Evolutionary conservation across 2,113 vertebrate species (phyloP), one percentile per base, ranked within the genome.

Genomic region (Atractosteus spatula): DNA sequence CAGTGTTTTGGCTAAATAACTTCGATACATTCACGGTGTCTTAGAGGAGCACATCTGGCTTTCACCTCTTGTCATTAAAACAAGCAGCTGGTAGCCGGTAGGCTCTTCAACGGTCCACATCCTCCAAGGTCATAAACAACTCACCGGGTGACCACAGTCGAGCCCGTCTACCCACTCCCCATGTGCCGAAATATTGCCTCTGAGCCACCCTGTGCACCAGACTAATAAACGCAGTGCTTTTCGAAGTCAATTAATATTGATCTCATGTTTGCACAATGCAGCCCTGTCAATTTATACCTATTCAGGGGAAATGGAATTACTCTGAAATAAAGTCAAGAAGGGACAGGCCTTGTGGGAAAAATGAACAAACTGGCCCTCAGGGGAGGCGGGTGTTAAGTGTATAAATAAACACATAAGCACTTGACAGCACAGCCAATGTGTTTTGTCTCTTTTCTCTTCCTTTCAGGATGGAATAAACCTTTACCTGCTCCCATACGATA

Each of bases 201-300:
- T 44, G 4, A 66, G 64, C 43, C 44, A 4, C n/a, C 41, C 47
- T 51, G 47, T 5, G 13, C 64, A 16, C 45, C 64, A 42, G 64
- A 41, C n/a, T 47, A 66, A 66, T 66, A 66, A 44, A 66, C n/a
- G 13, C 64, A 45, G 42, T 47, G 13, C 4, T 7, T 41, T 41
- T 16, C 62, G 13, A 66, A 66, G 42, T 45, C 64, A 45, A 66
- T 66, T 66, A 45, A 66, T 66, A 66, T 66, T 16, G 64, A 66
- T 66, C 64, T 12, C n/a, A 42, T 42, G 14, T 47, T 66, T 65
- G 62, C 41, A 65, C 14, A 65, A 65, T 29, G 29, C 29, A 29
- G 0, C 29, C 29, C 47, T 51, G 47, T 51, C 41, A 44, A 66
- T 47, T 10, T 44, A 13, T 47, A 66, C 11, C 64, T 66, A 41